Conservation (phyloP, 2,113 vertebrate species). For the Ceyx cyanopectus region DNA sequence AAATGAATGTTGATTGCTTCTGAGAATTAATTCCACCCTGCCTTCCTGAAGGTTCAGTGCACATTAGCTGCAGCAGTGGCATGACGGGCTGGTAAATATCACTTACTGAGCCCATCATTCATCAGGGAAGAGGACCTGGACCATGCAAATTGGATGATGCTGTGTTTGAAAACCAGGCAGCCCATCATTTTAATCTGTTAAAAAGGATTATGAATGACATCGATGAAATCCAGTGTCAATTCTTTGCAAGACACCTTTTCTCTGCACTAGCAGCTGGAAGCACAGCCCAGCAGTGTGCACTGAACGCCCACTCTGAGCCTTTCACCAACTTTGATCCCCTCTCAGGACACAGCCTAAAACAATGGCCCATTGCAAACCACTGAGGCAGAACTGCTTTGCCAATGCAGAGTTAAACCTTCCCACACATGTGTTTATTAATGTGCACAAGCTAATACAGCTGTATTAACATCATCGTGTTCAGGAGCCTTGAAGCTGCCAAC, state of each 20-base stretch:
- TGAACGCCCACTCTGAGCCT: background rate
- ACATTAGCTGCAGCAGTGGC: slow-evolving; percentile 37
- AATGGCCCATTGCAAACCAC: slow-evolving; percentile 17
- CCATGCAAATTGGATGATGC: slow-evolving; percentile 64
- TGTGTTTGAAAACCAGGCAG: slow-evolving; percentile 60
- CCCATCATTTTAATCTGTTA: slow-evolving; percentile 60
- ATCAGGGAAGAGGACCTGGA: slow-evolving; percentile 36
- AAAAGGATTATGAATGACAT: slow-evolving; percentile 54
- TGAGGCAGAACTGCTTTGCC: slow-evolving; percentile 23
- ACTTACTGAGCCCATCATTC: slow-evolving; percentile 42
- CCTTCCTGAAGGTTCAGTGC: slow-evolving; percentile 32
- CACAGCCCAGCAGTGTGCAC: background rate
- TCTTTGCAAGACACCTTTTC: slow-evolving; percentile 32
- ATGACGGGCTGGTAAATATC: slow-evolving; percentile 49
- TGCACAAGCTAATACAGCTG: slow-evolving; percentile 33
- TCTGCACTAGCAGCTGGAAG: background rate
- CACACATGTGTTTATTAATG: slow-evolving; percentile 31
- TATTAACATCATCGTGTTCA: slow-evolving; percentile 25
- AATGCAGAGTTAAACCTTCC: slow-evolving; percentile 8
- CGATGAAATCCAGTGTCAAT: slow-evolving; percentile 35
- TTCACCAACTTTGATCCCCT: slow-evolving; percentile 24
- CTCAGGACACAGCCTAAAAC: slow-evolving; percentile 3
- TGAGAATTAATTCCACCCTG: slow-evolving; percentile 48
- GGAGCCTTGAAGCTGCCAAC: background rate
- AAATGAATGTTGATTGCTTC: slow-evolving; percentile 51